Base-by-base conservation (phyloP, 2,797 vertebrate species). In the Peromyscus aztecus region DNA sequence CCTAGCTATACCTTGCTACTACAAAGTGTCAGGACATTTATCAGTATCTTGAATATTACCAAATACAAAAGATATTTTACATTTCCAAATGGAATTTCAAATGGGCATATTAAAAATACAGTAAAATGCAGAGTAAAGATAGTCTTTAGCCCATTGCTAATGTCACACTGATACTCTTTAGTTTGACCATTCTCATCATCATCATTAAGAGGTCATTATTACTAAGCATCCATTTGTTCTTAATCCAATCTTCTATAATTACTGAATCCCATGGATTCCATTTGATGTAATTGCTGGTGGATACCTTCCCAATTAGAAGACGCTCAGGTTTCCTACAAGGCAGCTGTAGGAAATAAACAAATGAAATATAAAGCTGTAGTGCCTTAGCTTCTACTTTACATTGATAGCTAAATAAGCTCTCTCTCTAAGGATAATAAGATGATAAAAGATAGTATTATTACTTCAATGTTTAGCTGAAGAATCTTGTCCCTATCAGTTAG, bases 231-330 rank as follows among this genome's bases (percentile, higher is more conserved):
- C 82, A 43, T 94, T 96, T 96, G 23, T 34, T 92, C 11, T 96
- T 95, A 93, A 96, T 93, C 31, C 91, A 97, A 94, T 96, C 88
- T 94, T 52, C 82, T 83, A 2, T 86, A 97, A 97, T 95, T 89
- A 73, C 59, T 94, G 67, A 43, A 96, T 94, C 85, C 86, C 90
- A 87, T 87, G 88, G 90, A 96, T 96, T 97, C 57, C 90, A 97
- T 97, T 91, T 96, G 90, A 96, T 76, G 6, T 95, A 97, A 97
- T 95, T 94, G 93, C 95, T 97, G 82, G 81, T 96, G 77, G 96
- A 97, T 82, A 96, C 92, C 92, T 97, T 97, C 92, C 88, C 86
- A 95, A 94, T 98, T 93, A 98, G 91, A 76, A 73, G 13, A 89
- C 77, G 83, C 69, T 90, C 43, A 90, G n/a, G 88, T 92, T 96